Evolutionary conservation across 2,113 vertebrate species (phyloP).

Genomic region (Eidolon helvum): DNA sequence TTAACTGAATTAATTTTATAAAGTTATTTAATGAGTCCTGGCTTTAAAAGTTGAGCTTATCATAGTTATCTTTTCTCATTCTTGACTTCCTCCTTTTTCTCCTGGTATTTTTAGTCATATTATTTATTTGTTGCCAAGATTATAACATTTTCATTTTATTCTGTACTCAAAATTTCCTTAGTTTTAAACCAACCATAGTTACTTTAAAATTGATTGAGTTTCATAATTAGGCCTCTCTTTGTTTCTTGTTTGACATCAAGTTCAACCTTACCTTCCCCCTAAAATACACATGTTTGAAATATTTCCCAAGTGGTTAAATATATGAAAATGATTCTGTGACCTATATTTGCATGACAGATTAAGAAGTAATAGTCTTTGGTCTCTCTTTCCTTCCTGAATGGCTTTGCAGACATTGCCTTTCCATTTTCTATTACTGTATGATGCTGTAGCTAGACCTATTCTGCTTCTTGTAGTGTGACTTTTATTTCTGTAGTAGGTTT

Average conservation of each 20-base stretch:
- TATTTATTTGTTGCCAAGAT: neutral
- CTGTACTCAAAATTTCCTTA: neutral
- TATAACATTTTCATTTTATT: neutral
- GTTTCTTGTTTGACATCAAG: neutral
- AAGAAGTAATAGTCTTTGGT: neutral
- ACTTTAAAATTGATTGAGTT: neutral
- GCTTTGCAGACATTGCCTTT: neutral
- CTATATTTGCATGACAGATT: neutral
- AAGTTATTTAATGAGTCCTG: neutral
- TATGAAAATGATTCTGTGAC: neutral
- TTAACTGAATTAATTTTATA: constrained; percentile 7
- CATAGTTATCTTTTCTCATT: neutral
- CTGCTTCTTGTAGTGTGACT: neutral
- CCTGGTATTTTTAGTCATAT: neutral
- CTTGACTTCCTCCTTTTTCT: neutral
- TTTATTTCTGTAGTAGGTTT: neutral
- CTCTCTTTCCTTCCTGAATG: neutral
- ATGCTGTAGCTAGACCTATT: neutral
- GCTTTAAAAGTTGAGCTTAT: neutral
- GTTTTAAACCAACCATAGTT: neutral
- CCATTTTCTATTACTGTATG: neutral
- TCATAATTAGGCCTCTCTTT: neutral
- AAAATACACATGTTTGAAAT: neutral
- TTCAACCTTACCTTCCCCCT: neutral
- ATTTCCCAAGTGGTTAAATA: neutral